phyloP scores from a whole-genome alignment of 1,140 invertebrate genomes.

The Fopius arisanus region DNA sequence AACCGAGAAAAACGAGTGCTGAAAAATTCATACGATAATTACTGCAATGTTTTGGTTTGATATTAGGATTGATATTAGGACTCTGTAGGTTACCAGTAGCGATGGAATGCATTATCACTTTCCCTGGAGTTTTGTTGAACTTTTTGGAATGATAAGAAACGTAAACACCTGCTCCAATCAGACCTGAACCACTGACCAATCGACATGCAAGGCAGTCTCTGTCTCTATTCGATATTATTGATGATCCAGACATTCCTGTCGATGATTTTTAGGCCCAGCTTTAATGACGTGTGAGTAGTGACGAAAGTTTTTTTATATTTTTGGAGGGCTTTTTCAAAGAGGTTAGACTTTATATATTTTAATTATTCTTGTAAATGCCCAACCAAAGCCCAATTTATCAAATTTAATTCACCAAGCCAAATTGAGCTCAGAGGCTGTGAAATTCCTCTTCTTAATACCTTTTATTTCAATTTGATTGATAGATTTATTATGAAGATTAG shows the following conservation, averaged over 20 bases:
- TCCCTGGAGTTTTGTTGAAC: conserved; percentile 43
- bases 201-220: conserved; percentile 57
- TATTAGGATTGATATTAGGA: conserved; percentile 1
- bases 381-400: too few species aligned
- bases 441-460: too few species aligned
- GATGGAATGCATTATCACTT: conserved; percentile 46
- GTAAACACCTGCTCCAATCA: conserved; percentile 58
- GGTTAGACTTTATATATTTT: too few species aligned
- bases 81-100: conserved; percentile 44
- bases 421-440: too few species aligned
- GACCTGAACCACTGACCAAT: conserved; percentile 54
- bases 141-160: conserved; percentile 53
- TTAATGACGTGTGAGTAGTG: too few species aligned
- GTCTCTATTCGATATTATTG: conserved; percentile 40
- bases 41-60: not conserved
- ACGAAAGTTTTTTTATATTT: not conserved
- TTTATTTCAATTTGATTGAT: too few species aligned
- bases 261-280: too few species aligned
- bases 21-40: conserved; percentile 26
- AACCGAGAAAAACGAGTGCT: conserved; percentile 47
- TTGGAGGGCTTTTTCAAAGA: too few species aligned
- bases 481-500: too few species aligned
- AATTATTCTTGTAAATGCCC: too few species aligned
- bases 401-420: too few species aligned
- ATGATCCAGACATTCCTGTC: not conserved